phyloP scores from a whole-genome alignment of 2,888 invertebrate genomes.

The Drosophila nr. perissopoda region DNA sequence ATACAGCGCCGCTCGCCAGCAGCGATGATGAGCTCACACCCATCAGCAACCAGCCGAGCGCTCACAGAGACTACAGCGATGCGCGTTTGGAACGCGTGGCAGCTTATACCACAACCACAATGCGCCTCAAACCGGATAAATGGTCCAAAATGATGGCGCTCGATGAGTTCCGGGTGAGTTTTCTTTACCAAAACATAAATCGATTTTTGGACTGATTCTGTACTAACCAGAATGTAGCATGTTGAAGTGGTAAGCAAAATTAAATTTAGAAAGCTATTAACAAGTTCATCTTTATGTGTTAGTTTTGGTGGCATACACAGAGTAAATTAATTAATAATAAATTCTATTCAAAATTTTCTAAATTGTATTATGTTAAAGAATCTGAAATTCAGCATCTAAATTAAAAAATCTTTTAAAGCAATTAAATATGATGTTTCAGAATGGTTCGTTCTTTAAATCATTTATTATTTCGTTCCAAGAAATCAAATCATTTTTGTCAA shows the following conservation, averaged over 20 bases:
- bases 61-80: conserved; percentile 85
- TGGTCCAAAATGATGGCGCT: conserved; percentile 93
- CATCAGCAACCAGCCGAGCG: conserved; percentile 26
- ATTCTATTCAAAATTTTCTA: not conserved
- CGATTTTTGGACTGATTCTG: not conserved
- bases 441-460: not conserved
- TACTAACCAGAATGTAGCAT: not conserved
- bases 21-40: conserved; percentile 67
- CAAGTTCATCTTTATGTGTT: not conserved
- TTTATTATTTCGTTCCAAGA: not conserved
- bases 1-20: conserved; percentile 61
- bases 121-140: conserved; percentile 93
- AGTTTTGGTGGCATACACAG: not conserved
- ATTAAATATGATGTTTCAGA: not conserved
- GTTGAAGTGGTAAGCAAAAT: not conserved
- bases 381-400: not conserved
- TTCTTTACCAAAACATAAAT: not conserved
- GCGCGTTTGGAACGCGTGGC: conserved; percentile 91
- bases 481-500: not conserved
- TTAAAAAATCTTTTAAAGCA: not conserved
- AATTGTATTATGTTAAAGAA: no score
- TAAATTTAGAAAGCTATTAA: not conserved
- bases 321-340: not conserved
- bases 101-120: conserved; percentile 89
- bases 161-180: conserved; percentile 89